Evolutionary conservation across 2,888 invertebrate genomes (phyloP).

Genomic region (Lamellibrachia columna): DNA sequence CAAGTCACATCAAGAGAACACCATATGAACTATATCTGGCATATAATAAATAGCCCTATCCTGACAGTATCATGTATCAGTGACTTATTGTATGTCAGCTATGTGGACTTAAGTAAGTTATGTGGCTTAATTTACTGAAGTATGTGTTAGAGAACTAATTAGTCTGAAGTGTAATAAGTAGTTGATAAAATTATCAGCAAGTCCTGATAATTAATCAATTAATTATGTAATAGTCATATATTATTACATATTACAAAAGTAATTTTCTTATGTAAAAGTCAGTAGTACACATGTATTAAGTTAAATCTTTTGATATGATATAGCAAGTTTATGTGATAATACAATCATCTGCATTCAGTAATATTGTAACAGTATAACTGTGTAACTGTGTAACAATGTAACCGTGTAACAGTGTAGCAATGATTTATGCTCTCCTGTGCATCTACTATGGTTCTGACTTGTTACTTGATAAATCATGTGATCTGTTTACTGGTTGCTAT

Average conservation of each 20-base stretch:
- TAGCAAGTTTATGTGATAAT: not conserved
- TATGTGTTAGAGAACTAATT: not conserved
- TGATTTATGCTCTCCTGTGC: not conserved
- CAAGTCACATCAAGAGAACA: not conserved
- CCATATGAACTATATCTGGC: not conserved
- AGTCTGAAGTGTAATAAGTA: not conserved
- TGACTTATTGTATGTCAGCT: not conserved
- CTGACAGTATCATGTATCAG: not conserved
- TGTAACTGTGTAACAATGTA: not conserved
- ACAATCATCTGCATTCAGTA: not conserved
- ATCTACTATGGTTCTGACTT: not conserved
- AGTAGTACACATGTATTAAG: not conserved
- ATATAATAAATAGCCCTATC: not conserved
- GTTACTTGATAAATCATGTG: not conserved
- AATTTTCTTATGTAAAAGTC: not conserved
- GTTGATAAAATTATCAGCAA: not conserved
- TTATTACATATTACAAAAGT: not conserved
- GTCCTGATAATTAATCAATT: not conserved
- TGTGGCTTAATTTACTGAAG: not conserved
- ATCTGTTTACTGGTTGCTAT: not conserved
- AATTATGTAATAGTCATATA: not conserved
- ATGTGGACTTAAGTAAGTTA: not conserved
- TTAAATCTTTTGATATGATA: not conserved
- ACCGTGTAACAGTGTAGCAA: not conserved
- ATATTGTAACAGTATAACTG: not conserved